Evolutionary conservation across 2,113 vertebrate genomes (phyloP).

Genomic region (Dicentrarchus labrax): DNA sequence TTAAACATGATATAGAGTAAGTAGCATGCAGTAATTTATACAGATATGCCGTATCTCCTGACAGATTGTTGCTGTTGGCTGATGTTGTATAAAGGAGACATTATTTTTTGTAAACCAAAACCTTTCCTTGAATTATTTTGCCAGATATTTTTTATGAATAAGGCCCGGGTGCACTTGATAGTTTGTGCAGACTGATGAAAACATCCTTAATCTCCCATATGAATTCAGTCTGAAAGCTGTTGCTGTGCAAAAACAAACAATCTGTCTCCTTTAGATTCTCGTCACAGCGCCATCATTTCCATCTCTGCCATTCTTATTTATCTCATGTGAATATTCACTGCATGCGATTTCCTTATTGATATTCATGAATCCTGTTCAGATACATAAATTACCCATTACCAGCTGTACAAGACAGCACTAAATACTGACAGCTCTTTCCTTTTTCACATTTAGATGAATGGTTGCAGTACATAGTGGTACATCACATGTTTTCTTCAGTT

Average conservation of each 20-base stretch:
- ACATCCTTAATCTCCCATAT: conserved; percentile 46
- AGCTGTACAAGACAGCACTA: conserved; percentile 16
- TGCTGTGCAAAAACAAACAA: conserved; percentile 30
- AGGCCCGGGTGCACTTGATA: conserved; percentile 6
- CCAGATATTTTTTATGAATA: conserved; percentile 7
- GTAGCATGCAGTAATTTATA: not conserved
- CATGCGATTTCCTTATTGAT: conserved; percentile 44
- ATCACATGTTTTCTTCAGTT: not conserved
- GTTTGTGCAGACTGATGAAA: conserved; percentile 40
- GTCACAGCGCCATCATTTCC: conserved; percentile 37
- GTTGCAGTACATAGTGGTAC: not conserved
- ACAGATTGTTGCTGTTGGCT: not conserved
- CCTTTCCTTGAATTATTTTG: not conserved
- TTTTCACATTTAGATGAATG: conserved; percentile 40
- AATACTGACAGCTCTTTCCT: conserved; percentile 14
- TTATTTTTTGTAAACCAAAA: not conserved
- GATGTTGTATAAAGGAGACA: not conserved
- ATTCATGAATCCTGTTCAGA: conserved; percentile 59
- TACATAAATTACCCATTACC: conserved; percentile 52
- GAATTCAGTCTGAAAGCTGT: conserved; percentile 7
- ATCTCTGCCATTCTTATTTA: conserved; percentile 31
- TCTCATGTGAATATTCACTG: conserved; percentile 33
- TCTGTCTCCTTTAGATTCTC: conserved; percentile 59
- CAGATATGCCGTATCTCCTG: not conserved
- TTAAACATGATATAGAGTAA: not conserved